A percentile compares a stretch with the other conserved stretches of the same genome.
These are phyloP conservation scores for Argyresthia goedartella DNA, from an alignment of 2,888 invertebrate species.

Conservation along the genomic window DNA sequence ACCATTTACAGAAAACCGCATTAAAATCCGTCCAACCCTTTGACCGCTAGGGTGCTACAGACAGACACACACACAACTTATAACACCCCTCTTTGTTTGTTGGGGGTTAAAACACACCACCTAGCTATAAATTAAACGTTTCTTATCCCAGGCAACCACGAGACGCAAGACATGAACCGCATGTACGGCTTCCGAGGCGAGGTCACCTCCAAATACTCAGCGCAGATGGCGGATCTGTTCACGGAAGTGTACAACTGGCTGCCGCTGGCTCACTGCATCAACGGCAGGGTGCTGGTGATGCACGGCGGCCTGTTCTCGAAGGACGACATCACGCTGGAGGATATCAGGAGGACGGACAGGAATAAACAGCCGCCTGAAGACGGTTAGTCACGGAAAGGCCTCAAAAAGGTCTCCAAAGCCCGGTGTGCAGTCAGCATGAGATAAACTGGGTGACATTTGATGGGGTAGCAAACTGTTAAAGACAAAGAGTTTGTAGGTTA, in stretches of 20 bases:
- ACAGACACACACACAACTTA: no score
- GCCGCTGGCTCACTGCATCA: conserved; percentile 96
- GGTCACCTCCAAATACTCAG: conserved; percentile 94
- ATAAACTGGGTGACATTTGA: no score
- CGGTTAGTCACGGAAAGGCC: conserved; percentile 67
- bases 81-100: no score
- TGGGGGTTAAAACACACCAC: no score
- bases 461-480: no score
- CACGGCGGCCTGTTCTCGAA: conserved; percentile 98
- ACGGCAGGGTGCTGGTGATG: conserved; percentile 87
- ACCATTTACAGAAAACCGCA: no score
- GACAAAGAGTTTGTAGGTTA: no score
- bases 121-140: no score
- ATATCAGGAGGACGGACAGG: conserved; percentile 89
- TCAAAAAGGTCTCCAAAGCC: no score
- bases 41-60: no score
- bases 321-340: conserved; percentile 93
- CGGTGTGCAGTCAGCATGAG: no score
- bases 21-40: no score
- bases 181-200: conserved; percentile 99
- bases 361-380: conserved; percentile 98
- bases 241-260: conserved; percentile 99
- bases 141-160: conserved; percentile 88
- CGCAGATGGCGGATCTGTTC: conserved; percentile 96
- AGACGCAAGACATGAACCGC: conserved; percentile 98